Percentiles rank a stretch among this genome's conserved stretches.
These are phyloP conservation scores for Sicus ferrugineus DNA, from an alignment of 2,888 invertebrate genomes.

Conservation along the genomic window DNA sequence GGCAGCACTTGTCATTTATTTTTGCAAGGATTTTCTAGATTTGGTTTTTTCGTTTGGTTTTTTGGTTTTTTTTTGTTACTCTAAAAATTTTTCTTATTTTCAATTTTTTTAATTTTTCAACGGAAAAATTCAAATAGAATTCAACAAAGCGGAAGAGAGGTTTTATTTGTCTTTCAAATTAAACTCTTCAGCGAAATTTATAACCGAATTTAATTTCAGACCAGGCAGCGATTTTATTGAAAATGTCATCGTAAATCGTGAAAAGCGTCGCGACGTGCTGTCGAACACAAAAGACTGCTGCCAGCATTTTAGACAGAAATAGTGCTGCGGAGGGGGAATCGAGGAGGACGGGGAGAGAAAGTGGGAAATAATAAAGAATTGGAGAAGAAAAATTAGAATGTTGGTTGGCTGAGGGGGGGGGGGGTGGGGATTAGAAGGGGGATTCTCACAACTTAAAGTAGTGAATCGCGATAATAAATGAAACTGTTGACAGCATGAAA, in stretches of 20 bases:
- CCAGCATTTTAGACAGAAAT: no score
- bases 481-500: no score
- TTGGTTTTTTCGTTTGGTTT: neutral
- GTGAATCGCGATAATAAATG: no score
- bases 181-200: neutral
- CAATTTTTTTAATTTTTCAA: neutral
- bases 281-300: no score
- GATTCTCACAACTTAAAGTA: no score
- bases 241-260: neutral
- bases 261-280: no score
- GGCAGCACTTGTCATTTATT: conserved; percentile 11
- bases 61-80: neutral
- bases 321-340: no score
- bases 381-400: no score
- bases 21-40: neutral
- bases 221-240: neutral
- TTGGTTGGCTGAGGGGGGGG: no score
- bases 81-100: no score
- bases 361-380: neutral
- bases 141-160: neutral
- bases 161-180: neutral
- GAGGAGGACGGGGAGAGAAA: neutral
- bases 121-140: neutral
- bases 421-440: no score
- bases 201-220: neutral